These are phyloP conservation scores for Siphamia tubifer DNA, from an alignment of 2,113 vertebrate species.

Conservation along the genomic window DNA sequence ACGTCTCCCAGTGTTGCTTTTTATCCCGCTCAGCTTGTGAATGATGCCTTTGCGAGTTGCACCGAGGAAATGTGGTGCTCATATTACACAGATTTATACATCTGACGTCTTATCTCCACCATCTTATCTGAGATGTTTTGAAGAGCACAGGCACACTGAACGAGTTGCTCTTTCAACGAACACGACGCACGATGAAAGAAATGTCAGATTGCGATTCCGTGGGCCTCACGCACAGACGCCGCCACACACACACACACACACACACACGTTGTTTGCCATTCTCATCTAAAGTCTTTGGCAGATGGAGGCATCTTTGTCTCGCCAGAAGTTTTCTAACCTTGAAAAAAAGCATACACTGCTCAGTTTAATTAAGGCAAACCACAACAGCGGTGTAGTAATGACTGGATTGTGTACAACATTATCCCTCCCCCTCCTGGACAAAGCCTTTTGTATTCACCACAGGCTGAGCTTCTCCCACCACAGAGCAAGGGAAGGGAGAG, in stretches of 20 bases:
- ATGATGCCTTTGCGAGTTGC: slow-evolving; percentile 17
- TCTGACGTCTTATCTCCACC: slow-evolving; percentile 26
- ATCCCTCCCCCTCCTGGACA: slow-evolving; percentile 61
- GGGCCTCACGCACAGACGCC: slow-evolving; percentile 5
- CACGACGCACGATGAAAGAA: slow-evolving; percentile 51
- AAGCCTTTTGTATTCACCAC: slow-evolving; percentile 76
- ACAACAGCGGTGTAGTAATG: slow-evolving; percentile 73
- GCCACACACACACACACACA: not conserved
- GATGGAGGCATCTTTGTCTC: slow-evolving; percentile 68
- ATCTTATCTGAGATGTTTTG: slow-evolving; percentile 49
- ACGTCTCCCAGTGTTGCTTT: slow-evolving; percentile 11
- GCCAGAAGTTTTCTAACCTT: slow-evolving; percentile 66
- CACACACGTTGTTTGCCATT: slow-evolving; percentile 1
- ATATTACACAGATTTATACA: slow-evolving; percentile 49
- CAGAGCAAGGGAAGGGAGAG: slow-evolving; percentile 63
- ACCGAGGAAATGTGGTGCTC: slow-evolving; percentile 34
- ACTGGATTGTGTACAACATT: slow-evolving; percentile 77
- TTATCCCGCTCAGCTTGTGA: slow-evolving; percentile 35
- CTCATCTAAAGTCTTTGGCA: slow-evolving; percentile 41
- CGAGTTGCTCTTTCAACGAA: slow-evolving; percentile 34
- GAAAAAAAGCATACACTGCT: slow-evolving; percentile 64
- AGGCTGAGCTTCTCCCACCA: slow-evolving; percentile 72
- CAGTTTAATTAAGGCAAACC: slow-evolving; percentile 74
- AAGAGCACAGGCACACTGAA: slow-evolving; percentile 39
- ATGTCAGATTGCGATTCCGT: slow-evolving; percentile 48